Evolutionary conservation across 2,113 vertebrate species (phyloP).

Genomic region (Platichthys stellatus): DNA sequence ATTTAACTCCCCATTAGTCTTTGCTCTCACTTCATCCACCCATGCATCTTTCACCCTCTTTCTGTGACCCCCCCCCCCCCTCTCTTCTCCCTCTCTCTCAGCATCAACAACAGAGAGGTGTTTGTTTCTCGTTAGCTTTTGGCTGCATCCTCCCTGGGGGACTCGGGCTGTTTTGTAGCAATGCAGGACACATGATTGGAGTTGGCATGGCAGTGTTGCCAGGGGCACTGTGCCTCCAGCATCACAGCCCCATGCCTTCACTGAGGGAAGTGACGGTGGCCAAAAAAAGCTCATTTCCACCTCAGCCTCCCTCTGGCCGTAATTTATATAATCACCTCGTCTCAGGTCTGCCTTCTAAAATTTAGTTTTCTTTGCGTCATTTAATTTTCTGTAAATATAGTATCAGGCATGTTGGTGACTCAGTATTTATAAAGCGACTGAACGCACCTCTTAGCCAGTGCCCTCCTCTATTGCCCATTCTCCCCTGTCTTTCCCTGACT

Average conservation of each 20-base stretch:
- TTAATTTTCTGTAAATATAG: constrained; percentile 20
- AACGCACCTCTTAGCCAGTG: constrained; percentile 11
- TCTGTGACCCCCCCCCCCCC: too few species aligned
- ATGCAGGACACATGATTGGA: constrained; percentile 75
- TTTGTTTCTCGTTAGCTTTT: constrained; percentile 76
- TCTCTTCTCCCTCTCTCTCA: constrained; percentile 31
- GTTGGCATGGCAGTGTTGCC: constrained; percentile 78
- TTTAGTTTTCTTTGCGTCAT: background rate
- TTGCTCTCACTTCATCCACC: background rate
- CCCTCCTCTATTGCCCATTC: constrained; percentile 23
- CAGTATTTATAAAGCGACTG: constrained; percentile 23
- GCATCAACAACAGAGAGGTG: constrained; percentile 60
- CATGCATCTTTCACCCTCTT: constrained; percentile 7
- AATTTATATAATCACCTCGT: constrained; percentile 52
- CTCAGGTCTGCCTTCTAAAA: constrained; percentile 2
- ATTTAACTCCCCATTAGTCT: constrained; percentile 26
- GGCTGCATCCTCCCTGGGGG: constrained; percentile 65
- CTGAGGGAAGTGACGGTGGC: constrained; percentile 49
- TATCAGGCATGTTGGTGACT: background rate
- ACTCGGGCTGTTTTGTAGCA: constrained; percentile 62
- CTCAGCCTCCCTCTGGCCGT: constrained; percentile 33
- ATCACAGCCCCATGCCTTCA: constrained; percentile 49
- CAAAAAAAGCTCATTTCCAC: constrained; percentile 42
- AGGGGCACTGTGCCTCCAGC: constrained; percentile 67
- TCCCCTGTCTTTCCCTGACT: constrained; percentile 7